phyloP scores from a whole-genome alignment of 2,113 vertebrate species.

The Probosciger aterrimus region DNA sequence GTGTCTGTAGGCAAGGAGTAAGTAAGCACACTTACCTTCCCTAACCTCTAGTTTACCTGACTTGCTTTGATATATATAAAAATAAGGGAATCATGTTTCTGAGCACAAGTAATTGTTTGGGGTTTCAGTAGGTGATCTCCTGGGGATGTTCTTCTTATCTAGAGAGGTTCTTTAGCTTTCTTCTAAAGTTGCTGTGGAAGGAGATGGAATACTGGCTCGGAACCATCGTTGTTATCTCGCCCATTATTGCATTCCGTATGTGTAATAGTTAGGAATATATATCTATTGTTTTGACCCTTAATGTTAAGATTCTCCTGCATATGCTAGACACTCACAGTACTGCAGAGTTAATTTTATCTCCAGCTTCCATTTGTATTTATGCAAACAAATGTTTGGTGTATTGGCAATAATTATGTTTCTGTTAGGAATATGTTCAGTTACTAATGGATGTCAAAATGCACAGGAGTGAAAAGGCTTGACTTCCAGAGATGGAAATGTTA shows the following conservation, averaged over 20 bases:
- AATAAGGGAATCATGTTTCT: background rate
- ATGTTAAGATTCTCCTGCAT: background rate
- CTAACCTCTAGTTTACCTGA: background rate
- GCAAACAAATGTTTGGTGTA: background rate
- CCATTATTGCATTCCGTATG: background rate
- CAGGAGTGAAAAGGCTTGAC: background rate
- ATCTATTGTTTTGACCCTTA: background rate
- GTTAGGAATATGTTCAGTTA: background rate
- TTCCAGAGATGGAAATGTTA: slow-evolving; percentile 43
- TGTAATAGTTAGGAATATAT: background rate
- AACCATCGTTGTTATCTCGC: fast-evolving
- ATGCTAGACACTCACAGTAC: background rate
- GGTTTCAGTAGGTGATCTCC: background rate
- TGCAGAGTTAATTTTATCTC: background rate
- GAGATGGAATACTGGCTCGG: background rate
- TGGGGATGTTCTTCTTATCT: background rate
- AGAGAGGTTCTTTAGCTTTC: background rate
- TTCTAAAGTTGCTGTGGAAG: background rate
- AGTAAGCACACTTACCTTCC: background rate
- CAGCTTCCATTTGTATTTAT: background rate
- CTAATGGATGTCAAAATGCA: slow-evolving; percentile 3
- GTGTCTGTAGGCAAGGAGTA: background rate
- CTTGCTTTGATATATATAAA: background rate
- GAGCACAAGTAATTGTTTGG: background rate
- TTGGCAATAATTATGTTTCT: background rate